phyloP scores from a whole-genome alignment of 2,888 invertebrate genomes.

The Anagyrus pseudococci region DNA sequence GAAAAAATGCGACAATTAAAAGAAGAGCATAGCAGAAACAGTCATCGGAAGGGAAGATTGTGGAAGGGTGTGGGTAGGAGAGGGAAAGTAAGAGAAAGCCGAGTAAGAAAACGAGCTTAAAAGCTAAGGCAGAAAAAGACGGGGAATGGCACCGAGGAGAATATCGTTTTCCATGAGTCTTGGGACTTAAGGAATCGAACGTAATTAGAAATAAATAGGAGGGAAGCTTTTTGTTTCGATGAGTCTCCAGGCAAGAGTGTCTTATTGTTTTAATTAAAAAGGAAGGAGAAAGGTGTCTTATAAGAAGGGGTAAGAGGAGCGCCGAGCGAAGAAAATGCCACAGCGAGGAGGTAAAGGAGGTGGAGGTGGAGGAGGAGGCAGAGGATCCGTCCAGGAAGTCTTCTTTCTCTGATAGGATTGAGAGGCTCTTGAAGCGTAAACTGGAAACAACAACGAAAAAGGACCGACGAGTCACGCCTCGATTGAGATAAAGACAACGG shows the following conservation, averaged over 20 bases:
- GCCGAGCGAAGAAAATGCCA: background rate
- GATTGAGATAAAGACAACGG: constrained; percentile 58
- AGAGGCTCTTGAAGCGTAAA: constrained; percentile 57
- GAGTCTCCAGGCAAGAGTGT: constrained; percentile 45
- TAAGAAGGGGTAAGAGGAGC: constrained; percentile 33
- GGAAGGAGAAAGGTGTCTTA: too few species aligned
- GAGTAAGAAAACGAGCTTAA: background rate
- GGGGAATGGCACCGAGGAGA: too few species aligned
- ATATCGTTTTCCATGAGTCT: constrained; percentile 33
- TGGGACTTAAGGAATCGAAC: constrained; percentile 58
- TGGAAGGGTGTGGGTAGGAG: constrained; percentile 20
- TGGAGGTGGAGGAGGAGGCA: constrained; percentile 41
- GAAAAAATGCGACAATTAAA: constrained; percentile 9
- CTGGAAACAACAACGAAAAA: constrained; percentile 59
- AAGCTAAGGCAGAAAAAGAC: too few species aligned
- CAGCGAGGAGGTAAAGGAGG: constrained; percentile 30
- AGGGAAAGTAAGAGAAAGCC: background rate
- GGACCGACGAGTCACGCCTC: constrained; percentile 55
- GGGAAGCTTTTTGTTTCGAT: constrained; percentile 44
- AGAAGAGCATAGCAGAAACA: constrained; percentile 9
- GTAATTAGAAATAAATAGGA: constrained; percentile 62
- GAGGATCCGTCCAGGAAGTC: constrained; percentile 44
- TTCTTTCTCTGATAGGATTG: constrained; percentile 58
- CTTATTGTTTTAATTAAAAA: constrained; percentile 61
- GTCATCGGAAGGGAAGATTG: constrained; percentile 17